Evolutionary conservation across 2,113 vertebrate species (phyloP).

Genomic region (Zosterops borbonicus): DNA sequence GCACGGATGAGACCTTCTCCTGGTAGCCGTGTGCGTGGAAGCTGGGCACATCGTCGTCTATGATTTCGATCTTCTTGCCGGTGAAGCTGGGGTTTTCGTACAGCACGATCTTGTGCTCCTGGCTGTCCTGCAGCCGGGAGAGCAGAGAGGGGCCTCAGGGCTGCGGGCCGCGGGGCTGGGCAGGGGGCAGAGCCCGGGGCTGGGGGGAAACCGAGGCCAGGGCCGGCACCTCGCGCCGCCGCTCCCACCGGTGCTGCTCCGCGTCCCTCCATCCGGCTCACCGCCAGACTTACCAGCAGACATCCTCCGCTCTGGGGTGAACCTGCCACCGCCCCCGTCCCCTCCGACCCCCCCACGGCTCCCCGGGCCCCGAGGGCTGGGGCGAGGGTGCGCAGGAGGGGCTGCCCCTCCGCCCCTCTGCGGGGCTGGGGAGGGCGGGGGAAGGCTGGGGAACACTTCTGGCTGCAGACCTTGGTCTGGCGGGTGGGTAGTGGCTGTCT

Average conservation of each 20-base stretch:
- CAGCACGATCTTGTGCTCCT: constrained; percentile 90
- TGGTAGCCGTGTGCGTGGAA: constrained; percentile 95
- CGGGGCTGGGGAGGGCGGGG: constrained; percentile 49
- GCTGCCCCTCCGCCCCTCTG: constrained; percentile 8
- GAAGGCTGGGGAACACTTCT: constrained; percentile 40
- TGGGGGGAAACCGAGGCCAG: background rate
- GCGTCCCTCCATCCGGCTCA: background rate
- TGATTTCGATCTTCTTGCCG: constrained; percentile 96
- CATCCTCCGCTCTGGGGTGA: background rate
- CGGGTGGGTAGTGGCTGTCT: constrained; percentile 56
- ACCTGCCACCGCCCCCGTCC: background rate
- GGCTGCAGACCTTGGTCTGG: constrained; percentile 68
- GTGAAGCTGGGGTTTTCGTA: constrained; percentile 93
- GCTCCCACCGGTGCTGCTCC: background rate
- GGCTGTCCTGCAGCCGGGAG: constrained; percentile 72
- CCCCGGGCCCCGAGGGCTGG: constrained; percentile 37
- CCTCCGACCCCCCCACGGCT: constrained; percentile 32
- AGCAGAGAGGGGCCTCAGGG: background rate
- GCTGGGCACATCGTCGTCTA: constrained; percentile 95
- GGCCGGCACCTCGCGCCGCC: background rate
- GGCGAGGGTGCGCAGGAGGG: constrained; percentile 36
- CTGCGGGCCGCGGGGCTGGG: background rate
- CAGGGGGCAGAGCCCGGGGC: background rate
- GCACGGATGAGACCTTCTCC: constrained; percentile 92
- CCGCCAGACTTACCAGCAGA: constrained; percentile 28